Percentiles rank a stretch among this genome's conserved stretches.
Evolutionary conservation across 2,113 vertebrate species (phyloP).

Genomic region (Osmerus eperlanus): DNA sequence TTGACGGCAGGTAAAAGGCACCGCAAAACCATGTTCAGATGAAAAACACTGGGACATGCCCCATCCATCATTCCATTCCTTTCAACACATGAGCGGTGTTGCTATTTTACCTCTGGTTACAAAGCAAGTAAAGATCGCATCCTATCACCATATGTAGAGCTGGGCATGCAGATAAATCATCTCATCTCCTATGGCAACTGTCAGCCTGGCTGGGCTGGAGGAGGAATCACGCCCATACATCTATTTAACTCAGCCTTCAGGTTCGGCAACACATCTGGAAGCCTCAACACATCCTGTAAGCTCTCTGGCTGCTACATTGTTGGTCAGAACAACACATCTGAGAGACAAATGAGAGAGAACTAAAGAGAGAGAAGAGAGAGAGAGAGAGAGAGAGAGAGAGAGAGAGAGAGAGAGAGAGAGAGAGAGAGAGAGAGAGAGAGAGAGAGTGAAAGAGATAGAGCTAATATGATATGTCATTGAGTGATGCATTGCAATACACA

Average conservation of each 20-base stretch:
- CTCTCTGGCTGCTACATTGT: neutral
- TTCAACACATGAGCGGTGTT: conserved; percentile 3
- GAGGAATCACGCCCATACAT: conserved; percentile 58
- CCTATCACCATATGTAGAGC: conserved; percentile 40
- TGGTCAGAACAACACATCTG: neutral
- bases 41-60: conserved; percentile 17
- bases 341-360: neutral
- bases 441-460: neutral
- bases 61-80: conserved; percentile 37
- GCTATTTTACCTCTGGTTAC: conserved; percentile 9
- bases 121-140: conserved; percentile 17
- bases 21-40: conserved; percentile 28
- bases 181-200: conserved; percentile 64
- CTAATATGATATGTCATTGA: neutral
- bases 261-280: conserved; percentile 54
- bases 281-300: conserved; percentile 14
- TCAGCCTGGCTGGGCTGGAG: conserved; percentile 44
- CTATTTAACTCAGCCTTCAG: conserved; percentile 51
- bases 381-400: too few species aligned
- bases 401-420: too few species aligned
- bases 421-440: too few species aligned
- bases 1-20: conserved; percentile 25
- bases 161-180: conserved; percentile 58
- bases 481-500: neutral
- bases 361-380: neutral